Conservation (phyloP, 2,797 vertebrate genomes). For the Ctenopoma kingsleyae region DNA sequence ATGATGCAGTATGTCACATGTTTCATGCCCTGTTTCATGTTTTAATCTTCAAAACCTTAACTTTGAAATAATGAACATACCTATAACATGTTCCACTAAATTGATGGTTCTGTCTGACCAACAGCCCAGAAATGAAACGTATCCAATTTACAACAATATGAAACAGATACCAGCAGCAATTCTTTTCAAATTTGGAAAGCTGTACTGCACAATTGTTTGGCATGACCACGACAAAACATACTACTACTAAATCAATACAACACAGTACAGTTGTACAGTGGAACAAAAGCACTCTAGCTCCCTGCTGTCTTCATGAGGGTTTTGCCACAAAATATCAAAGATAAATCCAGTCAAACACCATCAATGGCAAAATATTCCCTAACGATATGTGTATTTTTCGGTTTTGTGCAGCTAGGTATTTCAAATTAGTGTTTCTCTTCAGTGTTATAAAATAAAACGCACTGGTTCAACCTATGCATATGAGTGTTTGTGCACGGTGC, state of each 20-base stretch:
- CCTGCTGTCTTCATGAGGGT: constrained; percentile 56
- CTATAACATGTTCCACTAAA: neutral
- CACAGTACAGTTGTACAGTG: constrained; percentile 42
- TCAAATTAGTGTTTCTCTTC: constrained; percentile 26
- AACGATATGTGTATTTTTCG: constrained; percentile 51
- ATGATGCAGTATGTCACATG: neutral
- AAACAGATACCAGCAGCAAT: constrained; percentile 9
- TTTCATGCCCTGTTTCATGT: too few relatives aligned
- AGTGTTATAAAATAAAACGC: constrained; percentile 19
- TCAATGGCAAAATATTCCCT: constrained; percentile 36
- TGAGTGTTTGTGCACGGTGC: constrained; percentile 37
- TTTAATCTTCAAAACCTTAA: neutral
- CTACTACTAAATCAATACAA: constrained; percentile 21
- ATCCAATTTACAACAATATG: neutral
- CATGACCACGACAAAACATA: neutral
- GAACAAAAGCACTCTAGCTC: constrained; percentile 39
- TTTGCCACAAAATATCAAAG: constrained; percentile 65
- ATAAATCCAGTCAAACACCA: constrained; percentile 62
- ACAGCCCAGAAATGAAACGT: neutral
- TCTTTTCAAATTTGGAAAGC: neutral
- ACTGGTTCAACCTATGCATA: constrained; percentile 28
- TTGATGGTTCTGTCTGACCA: neutral
- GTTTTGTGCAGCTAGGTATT: constrained; percentile 33
- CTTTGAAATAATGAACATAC: neutral
- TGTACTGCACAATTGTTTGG: neutral